Conservation (phyloP, 2,888 invertebrate genomes). For the Drosophila kambysellisi region DNA sequence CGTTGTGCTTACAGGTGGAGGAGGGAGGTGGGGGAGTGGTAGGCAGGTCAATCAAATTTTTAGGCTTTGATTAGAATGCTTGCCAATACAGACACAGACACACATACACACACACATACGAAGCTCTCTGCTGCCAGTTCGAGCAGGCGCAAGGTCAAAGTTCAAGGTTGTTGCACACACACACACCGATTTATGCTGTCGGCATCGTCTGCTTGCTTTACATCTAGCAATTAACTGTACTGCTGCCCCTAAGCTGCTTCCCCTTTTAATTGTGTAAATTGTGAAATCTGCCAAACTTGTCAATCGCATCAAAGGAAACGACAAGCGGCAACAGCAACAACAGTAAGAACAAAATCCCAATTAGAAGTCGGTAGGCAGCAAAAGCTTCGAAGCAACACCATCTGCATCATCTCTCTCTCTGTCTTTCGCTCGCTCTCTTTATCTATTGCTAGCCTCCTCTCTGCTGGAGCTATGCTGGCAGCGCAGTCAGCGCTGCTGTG, state of each 20-base stretch:
- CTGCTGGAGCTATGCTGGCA: slow-evolving; percentile 11
- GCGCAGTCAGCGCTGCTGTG: slow-evolving; percentile 17
- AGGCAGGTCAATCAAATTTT: slow-evolving; percentile 74
- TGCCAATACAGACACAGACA: slow-evolving; percentile 8
- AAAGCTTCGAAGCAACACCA: slow-evolving; percentile 38
- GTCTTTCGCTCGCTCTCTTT: slow-evolving; percentile 9
- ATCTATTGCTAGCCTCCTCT: slow-evolving; percentile 9
- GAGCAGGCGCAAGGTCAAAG: slow-evolving; percentile 66
- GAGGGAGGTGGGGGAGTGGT: neutral
- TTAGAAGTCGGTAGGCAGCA: slow-evolving; percentile 20
- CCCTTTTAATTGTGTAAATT: slow-evolving; percentile 55
- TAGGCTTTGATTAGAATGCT: slow-evolving; percentile 71
- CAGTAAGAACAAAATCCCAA: slow-evolving; percentile 17
- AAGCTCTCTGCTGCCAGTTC: slow-evolving; percentile 22
- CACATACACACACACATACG: neutral
- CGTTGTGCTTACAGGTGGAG: slow-evolving; percentile 3
- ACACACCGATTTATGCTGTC: neutral
- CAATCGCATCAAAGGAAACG: slow-evolving; percentile 41
- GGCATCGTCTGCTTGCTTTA: slow-evolving; percentile 8
- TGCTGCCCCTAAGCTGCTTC: slow-evolving; percentile 9
- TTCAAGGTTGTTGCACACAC: slow-evolving; percentile 69
- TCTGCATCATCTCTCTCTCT: slow-evolving; percentile 18
- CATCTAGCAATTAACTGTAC: slow-evolving; percentile 32
- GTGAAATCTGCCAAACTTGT: slow-evolving; percentile 58
- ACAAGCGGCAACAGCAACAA: slow-evolving; percentile 18